Evolutionary conservation across 2,113 vertebrate genomes (phyloP).

Genomic region (Pogona vitticeps): DNA sequence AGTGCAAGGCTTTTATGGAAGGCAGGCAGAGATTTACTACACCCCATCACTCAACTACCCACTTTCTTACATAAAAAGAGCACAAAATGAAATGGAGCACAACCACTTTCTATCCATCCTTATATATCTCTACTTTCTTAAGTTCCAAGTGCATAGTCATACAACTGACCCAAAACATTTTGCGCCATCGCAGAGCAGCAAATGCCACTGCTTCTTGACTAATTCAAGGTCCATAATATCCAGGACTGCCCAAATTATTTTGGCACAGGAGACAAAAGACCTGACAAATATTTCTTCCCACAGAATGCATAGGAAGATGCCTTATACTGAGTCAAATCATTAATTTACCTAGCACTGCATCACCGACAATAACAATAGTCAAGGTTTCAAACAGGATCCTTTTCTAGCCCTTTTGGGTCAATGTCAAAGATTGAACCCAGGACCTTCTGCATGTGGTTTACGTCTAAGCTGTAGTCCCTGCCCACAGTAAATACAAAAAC

Average conservation of each 20-base stretch:
- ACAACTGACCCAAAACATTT: background rate
- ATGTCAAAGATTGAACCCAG: background rate
- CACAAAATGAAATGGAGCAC: background rate
- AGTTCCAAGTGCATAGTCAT: no score
- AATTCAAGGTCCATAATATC: no score
- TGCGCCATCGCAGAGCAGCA: no score
- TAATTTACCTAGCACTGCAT: no score
- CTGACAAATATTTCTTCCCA: no score
- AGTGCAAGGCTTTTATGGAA: background rate
- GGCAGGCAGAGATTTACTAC: background rate
- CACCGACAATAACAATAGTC: no score
- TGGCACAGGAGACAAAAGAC: background rate
- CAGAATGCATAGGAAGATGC: background rate
- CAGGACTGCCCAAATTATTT: no score
- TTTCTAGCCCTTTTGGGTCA: background rate
- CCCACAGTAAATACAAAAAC: no score
- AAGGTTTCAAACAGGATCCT: background rate
- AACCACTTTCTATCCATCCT: background rate
- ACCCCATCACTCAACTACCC: background rate
- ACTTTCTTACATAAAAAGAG: background rate
- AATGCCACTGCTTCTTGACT: no score
- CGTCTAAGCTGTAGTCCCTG: background rate
- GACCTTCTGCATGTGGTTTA: background rate
- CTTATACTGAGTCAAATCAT: background rate
- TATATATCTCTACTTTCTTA: background rate